Evolutionary conservation across 2,113 vertebrate species (phyloP).

Genomic region (Theristicus caerulescens): DNA sequence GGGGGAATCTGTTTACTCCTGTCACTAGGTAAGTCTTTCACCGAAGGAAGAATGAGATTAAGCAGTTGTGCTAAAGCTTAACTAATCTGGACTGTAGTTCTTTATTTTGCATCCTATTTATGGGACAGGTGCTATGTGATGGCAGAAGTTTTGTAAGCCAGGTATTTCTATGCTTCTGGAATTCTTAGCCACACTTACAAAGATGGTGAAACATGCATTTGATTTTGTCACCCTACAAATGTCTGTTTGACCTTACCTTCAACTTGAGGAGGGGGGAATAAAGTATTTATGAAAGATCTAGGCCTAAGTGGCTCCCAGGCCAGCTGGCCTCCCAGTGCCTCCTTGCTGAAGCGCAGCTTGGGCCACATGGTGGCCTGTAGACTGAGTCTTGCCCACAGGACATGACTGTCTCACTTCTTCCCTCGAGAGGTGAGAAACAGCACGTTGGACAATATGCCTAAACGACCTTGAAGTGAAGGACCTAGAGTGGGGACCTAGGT

Average conservation of each 20-base stretch:
- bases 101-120: neutral
- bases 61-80: neutral
- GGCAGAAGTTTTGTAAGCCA: neutral
- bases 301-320: neutral
- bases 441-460: neutral
- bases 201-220: neutral
- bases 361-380: fast-evolving
- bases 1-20: neutral
- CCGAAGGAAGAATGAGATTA: neutral
- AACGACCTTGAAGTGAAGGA: neutral
- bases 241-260: neutral
- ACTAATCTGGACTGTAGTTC: neutral
- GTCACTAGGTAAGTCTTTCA: neutral
- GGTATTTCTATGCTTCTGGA: neutral
- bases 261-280: neutral
- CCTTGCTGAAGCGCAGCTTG: neutral
- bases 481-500: neutral
- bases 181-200: neutral
- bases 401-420: neutral
- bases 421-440: neutral
- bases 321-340: neutral
- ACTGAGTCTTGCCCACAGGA: neutral
- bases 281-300: neutral
- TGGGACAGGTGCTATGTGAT: neutral
- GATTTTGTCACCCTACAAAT: neutral